Percentiles rank a stretch among this genome's conserved stretches.
These are phyloP conservation scores for Siniperca knerii DNA, from an alignment of 2,113 vertebrate species.

Conservation along the genomic window DNA sequence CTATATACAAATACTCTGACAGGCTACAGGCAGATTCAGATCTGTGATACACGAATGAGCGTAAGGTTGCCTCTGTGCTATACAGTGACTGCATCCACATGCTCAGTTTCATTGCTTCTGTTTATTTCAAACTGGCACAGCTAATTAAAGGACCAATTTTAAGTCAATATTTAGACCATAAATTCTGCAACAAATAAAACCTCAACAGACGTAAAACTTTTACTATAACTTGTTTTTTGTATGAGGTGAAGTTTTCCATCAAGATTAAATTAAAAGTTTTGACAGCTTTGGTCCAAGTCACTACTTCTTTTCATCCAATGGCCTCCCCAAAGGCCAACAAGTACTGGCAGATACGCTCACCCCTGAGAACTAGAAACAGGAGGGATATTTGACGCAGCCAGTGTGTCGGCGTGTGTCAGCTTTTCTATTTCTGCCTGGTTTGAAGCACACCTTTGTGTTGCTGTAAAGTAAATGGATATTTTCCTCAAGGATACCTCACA, in stretches of 20 bases:
- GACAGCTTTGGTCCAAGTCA: slow-evolving; percentile 50
- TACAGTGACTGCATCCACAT: slow-evolving; percentile 21
- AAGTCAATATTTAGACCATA: slow-evolving; percentile 52
- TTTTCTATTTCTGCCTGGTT: slow-evolving; percentile 47
- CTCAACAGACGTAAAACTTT: slow-evolving; percentile 15
- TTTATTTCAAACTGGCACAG: slow-evolving; percentile 37
- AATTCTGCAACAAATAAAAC: slow-evolving; percentile 59
- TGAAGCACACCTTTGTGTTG: slow-evolving; percentile 66
- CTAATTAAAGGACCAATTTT: slow-evolving; percentile 50
- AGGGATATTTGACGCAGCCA: slow-evolving; percentile 53
- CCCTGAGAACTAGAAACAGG: slow-evolving; percentile 45
- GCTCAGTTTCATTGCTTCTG: slow-evolving; percentile 41
- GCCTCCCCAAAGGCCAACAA: slow-evolving; percentile 48
- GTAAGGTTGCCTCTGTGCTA: slow-evolving; percentile 12
- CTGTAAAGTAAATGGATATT: slow-evolving; percentile 67
- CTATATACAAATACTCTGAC: slow-evolving; percentile 47
- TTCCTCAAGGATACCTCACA: slow-evolving; percentile 70
- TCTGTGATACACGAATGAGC: slow-evolving; percentile 31
- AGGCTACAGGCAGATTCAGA: slow-evolving; percentile 38
- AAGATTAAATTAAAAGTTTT: slow-evolving; percentile 46
- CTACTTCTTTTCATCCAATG: slow-evolving; percentile 43
- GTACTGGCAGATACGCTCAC: slow-evolving; percentile 45
- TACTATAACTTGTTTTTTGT: slow-evolving; percentile 29
- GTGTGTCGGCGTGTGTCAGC: slow-evolving; percentile 51
- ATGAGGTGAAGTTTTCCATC: slow-evolving; percentile 54